Evolutionary conservation across 2,113 vertebrate genomes (phyloP), one percentile per base, ranked within the genome.

Genomic region (Ictalurus furcatus): DNA sequence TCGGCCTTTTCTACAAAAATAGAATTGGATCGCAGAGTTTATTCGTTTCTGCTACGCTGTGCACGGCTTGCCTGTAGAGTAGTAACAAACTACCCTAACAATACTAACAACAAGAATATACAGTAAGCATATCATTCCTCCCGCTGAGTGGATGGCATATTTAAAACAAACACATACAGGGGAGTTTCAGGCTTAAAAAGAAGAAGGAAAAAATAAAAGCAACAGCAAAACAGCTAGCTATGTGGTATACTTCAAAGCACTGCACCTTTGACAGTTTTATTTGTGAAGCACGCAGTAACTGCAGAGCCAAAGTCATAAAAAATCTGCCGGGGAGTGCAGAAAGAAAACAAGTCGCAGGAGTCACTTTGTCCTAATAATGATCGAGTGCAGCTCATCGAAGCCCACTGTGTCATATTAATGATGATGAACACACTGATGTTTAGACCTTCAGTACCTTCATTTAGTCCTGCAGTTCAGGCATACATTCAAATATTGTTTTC

Each of bases 91-190:
- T 65, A 89, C 92, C 90, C 21, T 11, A 40, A 83, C 34, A 14
- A 59, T 82, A 58, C n/a, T 58, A 81, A 81, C 14, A 83, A 25
- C 11, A 93, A 93, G 93, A 96, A 94, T 93, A 94, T 93, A 94
- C 93, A 93, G 93, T 93, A 93, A 95, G 93, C 95, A 95, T 93
- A 95, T 95, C 94, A 95, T 92, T 94, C 91, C 90, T 93, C 89
- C 90, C 90, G 86, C 90, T 93, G 93, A 94, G 92, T 93, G 92
- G 94, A 89, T 95, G 94, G 90, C 91, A 91, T 92, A 93, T 95
- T 94, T 95, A 95, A 95, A 94, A 40, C 92, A 91, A 92, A 92
- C 89, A 90, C 84, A 92, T 93, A 95, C 95, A 94, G 93, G 90
- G 89, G 87, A 71, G 91, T 93, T 94, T 94, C 92, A 52, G 44